These are phyloP conservation scores for Thalassophryne amazonica DNA, from an alignment of 2,797 vertebrate species.

Conservation along the genomic window DNA sequence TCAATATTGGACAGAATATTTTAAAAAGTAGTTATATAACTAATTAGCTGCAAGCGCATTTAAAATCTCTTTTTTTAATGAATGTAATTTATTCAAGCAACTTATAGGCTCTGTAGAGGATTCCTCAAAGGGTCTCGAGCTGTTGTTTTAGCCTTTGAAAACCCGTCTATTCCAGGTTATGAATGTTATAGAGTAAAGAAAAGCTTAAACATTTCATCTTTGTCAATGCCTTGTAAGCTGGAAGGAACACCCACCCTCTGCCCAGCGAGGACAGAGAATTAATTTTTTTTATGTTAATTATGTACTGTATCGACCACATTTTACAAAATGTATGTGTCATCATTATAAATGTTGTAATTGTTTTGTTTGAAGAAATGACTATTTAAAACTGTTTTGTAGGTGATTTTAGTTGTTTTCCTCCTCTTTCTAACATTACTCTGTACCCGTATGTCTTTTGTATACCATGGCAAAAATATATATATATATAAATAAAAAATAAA, in stretches of 20 bases:
- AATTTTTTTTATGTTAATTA: constrained; percentile 64
- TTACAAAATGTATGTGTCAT: constrained; percentile 56
- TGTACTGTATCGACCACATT: constrained; percentile 72
- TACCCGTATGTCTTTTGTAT: no score
- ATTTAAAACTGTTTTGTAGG: no score
- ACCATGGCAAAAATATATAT: no score
- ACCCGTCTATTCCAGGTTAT: constrained; percentile 55
- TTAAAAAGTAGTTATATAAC: constrained; percentile 58
- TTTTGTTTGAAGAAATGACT: no score
- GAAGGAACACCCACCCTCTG: constrained; percentile 56
- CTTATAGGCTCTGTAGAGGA: constrained; percentile 58
- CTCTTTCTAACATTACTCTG: no score
- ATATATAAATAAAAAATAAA: no score
- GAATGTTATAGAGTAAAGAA: constrained; percentile 43
- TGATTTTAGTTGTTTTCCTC: no score
- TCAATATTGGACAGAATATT: constrained; percentile 60
- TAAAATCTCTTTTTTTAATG: constrained; percentile 73
- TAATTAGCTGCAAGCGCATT: constrained; percentile 63
- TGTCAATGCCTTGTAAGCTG: constrained; percentile 66
- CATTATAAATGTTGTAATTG: constrained; percentile 59
- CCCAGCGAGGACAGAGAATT: constrained; percentile 59
- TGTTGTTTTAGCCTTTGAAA: constrained; percentile 58
- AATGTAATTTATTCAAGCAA: constrained; percentile 83
- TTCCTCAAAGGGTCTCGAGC: constrained; percentile 52
- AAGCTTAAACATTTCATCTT: constrained; percentile 37